Percentiles rank a stretch among this genome's conserved stretches.
These are phyloP conservation scores for Picathartes gymnocephalus DNA, from an alignment of 2,113 vertebrate genomes.

Conservation along the genomic window DNA sequence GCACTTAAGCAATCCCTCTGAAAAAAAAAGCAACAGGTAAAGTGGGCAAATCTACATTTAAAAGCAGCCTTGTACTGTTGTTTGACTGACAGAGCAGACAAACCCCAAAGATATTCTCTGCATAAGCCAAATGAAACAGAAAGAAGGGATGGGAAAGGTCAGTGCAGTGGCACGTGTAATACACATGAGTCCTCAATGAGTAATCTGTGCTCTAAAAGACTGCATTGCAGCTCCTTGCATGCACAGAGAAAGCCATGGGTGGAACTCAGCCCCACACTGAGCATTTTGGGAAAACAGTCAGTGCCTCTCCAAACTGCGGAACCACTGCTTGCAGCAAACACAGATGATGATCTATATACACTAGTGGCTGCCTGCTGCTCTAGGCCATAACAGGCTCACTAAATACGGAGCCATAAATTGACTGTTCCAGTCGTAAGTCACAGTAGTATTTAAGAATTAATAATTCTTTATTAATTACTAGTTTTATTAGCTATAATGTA, in stretches of 20 bases:
- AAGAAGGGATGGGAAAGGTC: conserved; percentile 18
- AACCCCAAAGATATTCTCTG: neutral
- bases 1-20: neutral
- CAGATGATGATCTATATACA: neutral
- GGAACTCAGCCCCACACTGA: neutral
- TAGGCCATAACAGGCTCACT: neutral
- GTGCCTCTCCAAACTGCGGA: neutral
- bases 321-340: neutral
- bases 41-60: neutral
- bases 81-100: neutral
- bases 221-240: conserved; percentile 24
- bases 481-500: conserved; percentile 18
- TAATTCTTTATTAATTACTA: conserved; percentile 49
- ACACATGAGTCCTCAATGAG: neutral
- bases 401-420: neutral
- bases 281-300: neutral
- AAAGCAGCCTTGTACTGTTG: neutral
- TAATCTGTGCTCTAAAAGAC: neutral
- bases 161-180: neutral
- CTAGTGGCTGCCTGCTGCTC: conserved; percentile 18
- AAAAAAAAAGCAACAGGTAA: neutral
- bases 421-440: neutral
- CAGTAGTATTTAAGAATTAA: conserved; percentile 18
- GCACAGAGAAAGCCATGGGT: neutral
- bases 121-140: neutral